These are phyloP conservation scores for Mythimna ferrago DNA, from an alignment of 2,888 invertebrate genomes.

Conservation along the genomic window DNA sequence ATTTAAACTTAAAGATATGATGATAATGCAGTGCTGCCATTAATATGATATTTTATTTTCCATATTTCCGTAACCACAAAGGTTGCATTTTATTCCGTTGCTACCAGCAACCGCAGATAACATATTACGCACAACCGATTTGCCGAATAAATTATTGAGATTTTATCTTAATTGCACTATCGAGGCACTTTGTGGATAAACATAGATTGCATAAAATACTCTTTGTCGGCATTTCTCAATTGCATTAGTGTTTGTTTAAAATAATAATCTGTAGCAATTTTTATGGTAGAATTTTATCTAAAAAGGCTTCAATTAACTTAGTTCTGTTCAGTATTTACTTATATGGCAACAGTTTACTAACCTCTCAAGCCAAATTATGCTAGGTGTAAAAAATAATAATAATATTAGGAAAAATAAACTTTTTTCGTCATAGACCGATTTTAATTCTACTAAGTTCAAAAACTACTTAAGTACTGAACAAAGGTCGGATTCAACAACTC, in stretches of 20 bases:
- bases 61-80: constrained; percentile 21
- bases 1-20: not conserved
- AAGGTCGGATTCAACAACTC: constrained; percentile 18
- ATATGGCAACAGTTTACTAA: not conserved
- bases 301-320: constrained; percentile 12
- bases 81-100: constrained; percentile 32
- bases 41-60: constrained; percentile 14
- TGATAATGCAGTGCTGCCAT: not conserved
- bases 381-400: too few relatives aligned
- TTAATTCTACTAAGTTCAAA: not conserved
- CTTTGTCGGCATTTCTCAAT: constrained; percentile 66
- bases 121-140: constrained; percentile 67
- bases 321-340: not conserved
- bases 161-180: constrained; percentile 78
- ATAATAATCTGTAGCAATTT: constrained; percentile 26
- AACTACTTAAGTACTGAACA: not conserved
- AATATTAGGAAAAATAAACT: too few relatives aligned
- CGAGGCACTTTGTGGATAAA: constrained; percentile 69
- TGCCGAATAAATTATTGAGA: constrained; percentile 71
- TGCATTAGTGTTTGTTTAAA: constrained; percentile 56
- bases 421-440: not conserved
- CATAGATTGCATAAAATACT: constrained; percentile 65
- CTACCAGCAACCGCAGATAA: constrained; percentile 51
- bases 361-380: not conserved
- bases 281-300: constrained; percentile 8